A percentile compares a stretch with the other conserved stretches of the same genome.
Evolutionary conservation across 2,113 vertebrate species (phyloP).

Genomic region (Eubucco bourcierii): DNA sequence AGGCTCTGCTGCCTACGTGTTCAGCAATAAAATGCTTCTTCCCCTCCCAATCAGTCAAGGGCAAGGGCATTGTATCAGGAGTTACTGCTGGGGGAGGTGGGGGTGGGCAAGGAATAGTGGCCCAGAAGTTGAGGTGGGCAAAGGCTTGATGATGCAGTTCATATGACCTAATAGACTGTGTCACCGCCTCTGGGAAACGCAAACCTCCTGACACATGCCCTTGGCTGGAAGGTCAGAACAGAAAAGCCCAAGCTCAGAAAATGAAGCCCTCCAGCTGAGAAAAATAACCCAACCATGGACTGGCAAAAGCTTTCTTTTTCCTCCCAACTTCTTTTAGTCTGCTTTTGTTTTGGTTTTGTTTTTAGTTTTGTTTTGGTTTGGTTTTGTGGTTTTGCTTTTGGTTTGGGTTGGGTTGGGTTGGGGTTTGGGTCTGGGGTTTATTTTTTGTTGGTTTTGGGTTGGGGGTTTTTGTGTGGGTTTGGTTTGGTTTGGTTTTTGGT

Average conservation of each 20-base stretch:
- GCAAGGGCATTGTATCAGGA: slow-evolving; percentile 10
- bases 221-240: slow-evolving; percentile 71
- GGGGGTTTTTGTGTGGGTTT: no score
- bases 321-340: not conserved
- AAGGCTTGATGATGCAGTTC: slow-evolving; percentile 41
- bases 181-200: slow-evolving; percentile 64
- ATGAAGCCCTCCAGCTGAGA: slow-evolving; percentile 56
- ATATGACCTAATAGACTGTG: slow-evolving; percentile 60
- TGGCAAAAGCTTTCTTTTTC: slow-evolving; percentile 39
- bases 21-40: slow-evolving; percentile 53
- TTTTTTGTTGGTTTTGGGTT: no score
- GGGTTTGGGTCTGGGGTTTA: no score
- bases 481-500: no score
- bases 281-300: slow-evolving; percentile 61
- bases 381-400: no score
- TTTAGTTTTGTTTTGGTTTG: not conserved
- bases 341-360: not conserved
- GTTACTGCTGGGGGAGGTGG: not conserved
- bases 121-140: slow-evolving; percentile 48
- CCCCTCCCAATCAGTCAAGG: slow-evolving; percentile 8
- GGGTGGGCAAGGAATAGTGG: slow-evolving; percentile 41
- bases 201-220: slow-evolving; percentile 51
- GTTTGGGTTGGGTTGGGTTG: no score
- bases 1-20: slow-evolving; percentile 14
- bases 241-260: slow-evolving; percentile 62